Percentiles rank a stretch among this genome's conserved stretches.
These are phyloP conservation scores for Thaumatotibia leucotreta DNA, from an alignment of 1,140 invertebrate species.

Conservation along the genomic window DNA sequence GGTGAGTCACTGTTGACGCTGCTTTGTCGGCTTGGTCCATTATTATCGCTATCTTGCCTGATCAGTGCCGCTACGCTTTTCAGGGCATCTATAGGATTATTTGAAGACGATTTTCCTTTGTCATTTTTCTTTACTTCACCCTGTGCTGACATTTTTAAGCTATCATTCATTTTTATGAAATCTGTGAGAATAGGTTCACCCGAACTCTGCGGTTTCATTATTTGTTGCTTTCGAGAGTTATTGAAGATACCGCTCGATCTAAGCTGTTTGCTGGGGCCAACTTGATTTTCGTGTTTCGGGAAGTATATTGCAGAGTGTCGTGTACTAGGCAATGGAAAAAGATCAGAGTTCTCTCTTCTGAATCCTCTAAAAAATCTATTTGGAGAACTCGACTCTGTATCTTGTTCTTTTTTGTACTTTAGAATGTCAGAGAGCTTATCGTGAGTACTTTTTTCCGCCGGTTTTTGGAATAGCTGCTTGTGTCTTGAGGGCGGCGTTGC, in stretches of 20 bases:
- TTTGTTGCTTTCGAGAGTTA: slow-evolving; percentile 78
- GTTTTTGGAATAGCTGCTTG: slow-evolving; percentile 61
- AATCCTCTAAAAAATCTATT: slow-evolving; percentile 86
- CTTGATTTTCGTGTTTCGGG: slow-evolving; percentile 72
- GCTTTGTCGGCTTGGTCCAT: slow-evolving; percentile 49
- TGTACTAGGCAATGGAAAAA: slow-evolving; percentile 83
- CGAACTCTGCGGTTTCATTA: slow-evolving; percentile 69
- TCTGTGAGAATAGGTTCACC: slow-evolving; percentile 85
- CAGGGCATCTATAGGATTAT: slow-evolving; percentile 60
- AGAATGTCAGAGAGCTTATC: slow-evolving; percentile 66
- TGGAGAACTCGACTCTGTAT: slow-evolving; percentile 81
- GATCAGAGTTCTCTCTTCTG: slow-evolving; percentile 87
- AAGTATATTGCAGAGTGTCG: slow-evolving; percentile 85
- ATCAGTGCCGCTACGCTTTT: slow-evolving; percentile 64
- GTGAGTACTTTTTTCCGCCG: slow-evolving; percentile 52
- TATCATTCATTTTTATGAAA: slow-evolving; percentile 80
- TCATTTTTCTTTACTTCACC: slow-evolving; percentile 48
- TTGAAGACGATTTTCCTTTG: slow-evolving; percentile 37
- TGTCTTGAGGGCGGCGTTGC: slow-evolving; percentile 63
- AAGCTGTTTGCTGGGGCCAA: slow-evolving; percentile 63
- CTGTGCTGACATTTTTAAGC: slow-evolving; percentile 58
- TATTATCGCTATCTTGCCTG: slow-evolving; percentile 54
- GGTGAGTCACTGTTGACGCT: slow-evolving; percentile 63
- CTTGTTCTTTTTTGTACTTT: slow-evolving; percentile 79
- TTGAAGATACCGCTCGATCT: slow-evolving; percentile 81